A percentile compares a stretch with the other conserved stretches of the same genome.
phyloP scores from a whole-genome alignment of 2,797 vertebrate species.

The Antrozous pallidus region DNA sequence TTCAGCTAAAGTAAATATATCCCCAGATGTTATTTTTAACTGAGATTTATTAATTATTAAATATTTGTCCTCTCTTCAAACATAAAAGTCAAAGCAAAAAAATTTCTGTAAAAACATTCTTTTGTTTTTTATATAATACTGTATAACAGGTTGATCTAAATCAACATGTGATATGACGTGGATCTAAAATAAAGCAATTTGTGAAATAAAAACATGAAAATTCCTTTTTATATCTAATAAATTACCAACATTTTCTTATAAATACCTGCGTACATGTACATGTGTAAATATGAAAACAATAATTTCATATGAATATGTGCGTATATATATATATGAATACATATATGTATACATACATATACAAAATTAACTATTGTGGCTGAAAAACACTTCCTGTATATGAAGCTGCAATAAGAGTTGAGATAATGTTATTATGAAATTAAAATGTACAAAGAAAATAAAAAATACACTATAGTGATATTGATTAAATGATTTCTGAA shows the following conservation, averaged over 20 bases:
- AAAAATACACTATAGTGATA: slow-evolving; percentile 1
- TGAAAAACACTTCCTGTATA: not conserved
- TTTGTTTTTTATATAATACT: not conserved
- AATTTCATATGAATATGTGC: not conserved
- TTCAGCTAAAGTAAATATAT: not conserved
- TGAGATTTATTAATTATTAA: slow-evolving; percentile 44
- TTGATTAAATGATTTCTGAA: slow-evolving; percentile 44
- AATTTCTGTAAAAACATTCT: not conserved
- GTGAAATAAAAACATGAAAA: not conserved
- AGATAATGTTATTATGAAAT: not conserved
- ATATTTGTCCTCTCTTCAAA: not conserved
- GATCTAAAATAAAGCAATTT: not conserved
- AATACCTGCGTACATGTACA: not conserved
- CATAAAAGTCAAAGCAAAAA: slow-evolving; percentile 4
- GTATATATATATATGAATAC: not conserved
- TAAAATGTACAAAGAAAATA: slow-evolving; percentile 8
- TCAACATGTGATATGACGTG: not conserved
- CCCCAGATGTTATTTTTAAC: not conserved
- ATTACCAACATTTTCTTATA: not conserved
- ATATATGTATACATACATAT: not conserved
- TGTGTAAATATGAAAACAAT: not conserved
- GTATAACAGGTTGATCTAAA: slow-evolving; percentile 6
- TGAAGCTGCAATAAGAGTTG: not conserved
- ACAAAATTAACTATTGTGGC: not conserved
- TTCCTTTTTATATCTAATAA: not conserved